These are phyloP conservation scores for Premnoplex brunnescens DNA, from an alignment of 2,797 vertebrate genomes.

Conservation along the genomic window DNA sequence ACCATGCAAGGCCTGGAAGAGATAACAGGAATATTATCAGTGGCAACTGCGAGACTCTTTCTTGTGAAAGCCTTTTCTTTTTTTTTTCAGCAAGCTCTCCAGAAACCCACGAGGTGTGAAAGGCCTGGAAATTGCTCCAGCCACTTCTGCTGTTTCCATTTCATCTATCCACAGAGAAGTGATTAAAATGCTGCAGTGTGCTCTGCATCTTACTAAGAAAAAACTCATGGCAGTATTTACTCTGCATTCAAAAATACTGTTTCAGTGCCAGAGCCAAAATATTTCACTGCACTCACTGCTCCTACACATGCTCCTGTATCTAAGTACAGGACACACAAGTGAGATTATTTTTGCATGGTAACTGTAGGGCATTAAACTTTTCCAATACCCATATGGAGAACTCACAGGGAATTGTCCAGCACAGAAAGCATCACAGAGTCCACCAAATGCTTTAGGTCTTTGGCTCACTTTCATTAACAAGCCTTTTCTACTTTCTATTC, in stretches of 20 bases:
- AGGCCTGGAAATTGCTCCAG: neutral
- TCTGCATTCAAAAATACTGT: neutral
- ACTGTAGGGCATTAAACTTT: neutral
- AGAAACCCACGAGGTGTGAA: slow-evolving; percentile 29
- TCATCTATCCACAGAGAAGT: neutral
- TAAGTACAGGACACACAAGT: neutral
- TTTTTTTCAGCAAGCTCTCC: neutral
- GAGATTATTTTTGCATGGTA: neutral
- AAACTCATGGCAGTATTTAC: neutral
- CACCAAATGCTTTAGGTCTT: neutral
- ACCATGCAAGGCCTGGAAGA: neutral
- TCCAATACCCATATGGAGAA: neutral
- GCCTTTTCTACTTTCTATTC: neutral
- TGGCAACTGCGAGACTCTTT: neutral
- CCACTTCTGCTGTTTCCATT: slow-evolving; percentile 8
- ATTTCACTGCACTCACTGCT: slow-evolving; percentile 5
- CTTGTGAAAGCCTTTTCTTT: neutral
- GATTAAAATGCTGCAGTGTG: neutral
- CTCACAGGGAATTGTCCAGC: neutral
- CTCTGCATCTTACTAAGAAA: neutral
- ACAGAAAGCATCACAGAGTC: neutral
- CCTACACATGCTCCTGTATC: neutral
- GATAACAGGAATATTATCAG: slow-evolving; percentile 5
- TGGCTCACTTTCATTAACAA: neutral
- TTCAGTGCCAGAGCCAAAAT: neutral